These are phyloP conservation scores for Dolichoris vasculosae DNA, from an alignment of 1,140 invertebrate genomes.

Conservation along the genomic window DNA sequence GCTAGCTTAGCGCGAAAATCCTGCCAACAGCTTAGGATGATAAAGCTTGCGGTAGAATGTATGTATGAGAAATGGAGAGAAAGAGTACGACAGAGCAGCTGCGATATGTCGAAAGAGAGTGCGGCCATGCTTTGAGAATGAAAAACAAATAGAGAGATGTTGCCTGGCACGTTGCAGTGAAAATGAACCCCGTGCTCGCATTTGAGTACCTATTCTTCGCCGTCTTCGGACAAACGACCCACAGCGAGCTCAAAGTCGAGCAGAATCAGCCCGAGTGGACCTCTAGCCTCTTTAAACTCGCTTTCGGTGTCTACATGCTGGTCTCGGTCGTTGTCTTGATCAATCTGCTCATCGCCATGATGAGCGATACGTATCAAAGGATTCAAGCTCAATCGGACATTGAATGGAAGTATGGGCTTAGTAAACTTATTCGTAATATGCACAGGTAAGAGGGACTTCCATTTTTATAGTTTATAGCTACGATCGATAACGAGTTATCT, in stretches of 20 bases:
- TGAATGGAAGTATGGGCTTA: slow-evolving; percentile 99
- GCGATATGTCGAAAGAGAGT: not conserved
- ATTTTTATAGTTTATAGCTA: slow-evolving; percentile 15
- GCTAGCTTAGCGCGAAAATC: slow-evolving; percentile 2
- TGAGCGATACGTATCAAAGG: slow-evolving; percentile 99
- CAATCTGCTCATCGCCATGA: slow-evolving; percentile 99
- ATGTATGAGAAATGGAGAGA: not conserved
- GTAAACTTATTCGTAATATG: slow-evolving; percentile 99
- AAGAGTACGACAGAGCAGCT: not conserved
- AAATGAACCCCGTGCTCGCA: slow-evolving; percentile 90
- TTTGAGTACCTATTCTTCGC: slow-evolving; percentile 99
- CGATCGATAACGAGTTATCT: not conserved
- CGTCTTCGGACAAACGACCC: slow-evolving; percentile 96
- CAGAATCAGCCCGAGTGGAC: slow-evolving; percentile 81
- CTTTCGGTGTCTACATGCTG: slow-evolving; percentile 97
- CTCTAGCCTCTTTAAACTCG: slow-evolving; percentile 86
- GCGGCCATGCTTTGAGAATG: not conserved
- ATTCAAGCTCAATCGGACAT: slow-evolving; percentile 99
- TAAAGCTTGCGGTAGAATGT: not conserved
- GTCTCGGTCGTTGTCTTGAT: slow-evolving; percentile 98
- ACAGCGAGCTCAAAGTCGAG: slow-evolving; percentile 86
- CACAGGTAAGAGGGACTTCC: slow-evolving; percentile 78
- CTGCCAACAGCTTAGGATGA: slow-evolving; percentile 17
- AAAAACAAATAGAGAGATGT: slow-evolving; percentile 55
- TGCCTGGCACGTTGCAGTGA: slow-evolving; percentile 78